Percentiles rank a stretch among this genome's conserved stretches.
These are phyloP conservation scores for Drosophila orosa DNA, from an alignment of 1,140 invertebrate species.

Conservation along the genomic window DNA sequence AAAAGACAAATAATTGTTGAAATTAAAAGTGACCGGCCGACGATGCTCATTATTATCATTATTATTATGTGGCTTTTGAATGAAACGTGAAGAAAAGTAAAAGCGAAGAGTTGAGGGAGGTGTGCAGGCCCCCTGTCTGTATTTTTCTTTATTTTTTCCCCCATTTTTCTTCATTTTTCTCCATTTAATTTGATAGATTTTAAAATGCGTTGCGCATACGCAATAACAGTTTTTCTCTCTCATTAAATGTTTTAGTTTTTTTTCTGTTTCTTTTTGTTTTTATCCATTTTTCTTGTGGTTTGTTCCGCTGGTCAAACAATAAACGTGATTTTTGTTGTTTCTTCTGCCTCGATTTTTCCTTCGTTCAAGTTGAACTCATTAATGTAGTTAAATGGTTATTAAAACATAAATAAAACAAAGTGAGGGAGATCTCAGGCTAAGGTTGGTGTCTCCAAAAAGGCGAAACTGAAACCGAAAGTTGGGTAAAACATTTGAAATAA, in stretches of 20 bases:
- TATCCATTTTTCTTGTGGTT: constrained; percentile 23
- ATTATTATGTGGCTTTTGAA: constrained; percentile 35
- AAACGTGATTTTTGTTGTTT: constrained; percentile 56
- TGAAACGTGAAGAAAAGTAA: constrained; percentile 52
- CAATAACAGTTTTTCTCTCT: constrained; percentile 31
- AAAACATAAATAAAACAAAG: constrained; percentile 70
- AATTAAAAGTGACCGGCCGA: constrained; percentile 66
- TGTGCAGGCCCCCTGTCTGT: too few relatives aligned
- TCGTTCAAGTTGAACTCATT: constrained; percentile 59
- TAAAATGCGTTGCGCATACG: constrained; percentile 49
- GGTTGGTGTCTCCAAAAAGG: constrained; percentile 12
- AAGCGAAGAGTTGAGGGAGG: constrained; percentile 23
- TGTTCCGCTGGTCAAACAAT: constrained; percentile 65
- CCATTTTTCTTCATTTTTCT: background rate
- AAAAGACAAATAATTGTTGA: constrained; percentile 71
- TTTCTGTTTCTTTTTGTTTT: constrained; percentile 5
- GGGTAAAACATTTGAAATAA: constrained; percentile 22
- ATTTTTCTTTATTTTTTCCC: background rate
- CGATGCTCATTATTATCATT: constrained; percentile 29
- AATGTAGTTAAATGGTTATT: constrained; percentile 77
- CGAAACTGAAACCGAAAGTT: constrained; percentile 23
- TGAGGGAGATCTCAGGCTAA: background rate
- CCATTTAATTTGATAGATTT: constrained; percentile 36
- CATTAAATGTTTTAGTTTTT: constrained; percentile 39
- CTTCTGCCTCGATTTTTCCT: constrained; percentile 8